Evolutionary conservation across 2,888 invertebrate genomes (phyloP).

Genomic region (Acheta domesticus): DNA sequence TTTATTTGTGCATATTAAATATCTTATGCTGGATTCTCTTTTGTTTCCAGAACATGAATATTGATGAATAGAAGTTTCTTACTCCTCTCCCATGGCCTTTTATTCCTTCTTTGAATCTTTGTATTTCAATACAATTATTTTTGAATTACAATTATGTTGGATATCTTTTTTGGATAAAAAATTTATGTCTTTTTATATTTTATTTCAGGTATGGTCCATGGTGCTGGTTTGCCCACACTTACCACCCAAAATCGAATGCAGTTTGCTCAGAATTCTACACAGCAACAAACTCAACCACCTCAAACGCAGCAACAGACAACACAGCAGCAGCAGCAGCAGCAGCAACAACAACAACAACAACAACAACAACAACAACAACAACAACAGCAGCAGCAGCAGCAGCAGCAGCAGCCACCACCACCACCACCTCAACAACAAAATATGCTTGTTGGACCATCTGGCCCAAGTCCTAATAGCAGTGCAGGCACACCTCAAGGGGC

Average conservation of each 20-base stretch:
- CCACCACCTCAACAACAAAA: slow-evolving; percentile 43
- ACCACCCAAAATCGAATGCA: slow-evolving; percentile 47
- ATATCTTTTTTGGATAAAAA: not conserved
- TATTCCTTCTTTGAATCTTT: no score
- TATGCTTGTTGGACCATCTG: slow-evolving; percentile 67
- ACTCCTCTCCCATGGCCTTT: no score
- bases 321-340: slow-evolving; percentile 46
- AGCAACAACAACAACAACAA: slow-evolving; percentile 44
- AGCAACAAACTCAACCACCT: slow-evolving; percentile 19
- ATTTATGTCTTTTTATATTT: not conserved
- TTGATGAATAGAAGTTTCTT: no score
- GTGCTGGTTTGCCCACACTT: slow-evolving; percentile 42
- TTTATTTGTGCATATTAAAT: no score
- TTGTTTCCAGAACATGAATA: no score
- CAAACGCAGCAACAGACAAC: slow-evolving; percentile 27
- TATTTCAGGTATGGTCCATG: slow-evolving; percentile 36
- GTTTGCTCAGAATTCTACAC: slow-evolving; percentile 43
- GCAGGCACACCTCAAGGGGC: slow-evolving; percentile 57
- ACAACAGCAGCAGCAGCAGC: slow-evolving; percentile 47
- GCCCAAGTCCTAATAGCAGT: slow-evolving; percentile 70
- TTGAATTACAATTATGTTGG: not conserved
- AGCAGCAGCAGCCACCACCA: slow-evolving; percentile 46
- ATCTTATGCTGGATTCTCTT: no score
- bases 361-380: slow-evolving; percentile 28
- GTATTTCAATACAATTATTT: no score